A percentile compares a stretch with the other conserved stretches of the same genome.
phyloP scores from a whole-genome alignment of 2,113 vertebrate genomes.

The Ciconia boyciana region DNA sequence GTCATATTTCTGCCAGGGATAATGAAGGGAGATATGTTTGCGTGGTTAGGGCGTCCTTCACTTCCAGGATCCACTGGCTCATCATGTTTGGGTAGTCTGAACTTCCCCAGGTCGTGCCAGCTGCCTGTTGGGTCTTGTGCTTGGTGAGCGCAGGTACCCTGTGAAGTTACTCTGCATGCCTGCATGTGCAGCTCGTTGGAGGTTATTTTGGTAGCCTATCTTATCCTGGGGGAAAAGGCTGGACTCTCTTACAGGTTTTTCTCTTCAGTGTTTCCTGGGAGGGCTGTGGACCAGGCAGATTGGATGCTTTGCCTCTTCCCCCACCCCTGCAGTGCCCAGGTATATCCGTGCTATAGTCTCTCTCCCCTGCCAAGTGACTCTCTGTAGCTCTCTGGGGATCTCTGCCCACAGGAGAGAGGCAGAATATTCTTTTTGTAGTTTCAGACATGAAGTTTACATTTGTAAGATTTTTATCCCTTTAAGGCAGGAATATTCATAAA shows the following conservation, averaged over 20 bases:
- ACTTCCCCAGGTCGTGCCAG: neutral
- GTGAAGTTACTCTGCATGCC: neutral
- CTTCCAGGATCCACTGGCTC: neutral
- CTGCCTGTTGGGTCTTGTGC: neutral
- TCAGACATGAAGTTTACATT: neutral
- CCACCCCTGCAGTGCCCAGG: neutral
- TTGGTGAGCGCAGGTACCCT: fast-evolving
- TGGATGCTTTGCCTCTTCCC: neutral
- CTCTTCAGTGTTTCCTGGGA: neutral
- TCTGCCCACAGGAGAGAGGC: neutral
- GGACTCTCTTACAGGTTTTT: neutral
- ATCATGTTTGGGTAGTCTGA: neutral
- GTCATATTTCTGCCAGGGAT: neutral
- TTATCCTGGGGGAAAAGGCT: neutral
- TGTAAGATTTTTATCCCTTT: neutral
- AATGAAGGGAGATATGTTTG: neutral
- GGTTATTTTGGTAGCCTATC: neutral
- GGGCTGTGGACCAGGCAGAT: neutral
- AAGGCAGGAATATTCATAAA: neutral
- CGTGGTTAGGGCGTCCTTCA: neutral
- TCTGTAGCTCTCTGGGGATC: neutral
- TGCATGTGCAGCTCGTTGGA: fast-evolving
- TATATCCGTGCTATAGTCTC: fast-evolving
- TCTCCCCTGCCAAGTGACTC: neutral
- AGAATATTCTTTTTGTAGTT: neutral